These are phyloP conservation scores for Cantharis lateralis DNA, from an alignment of 2,888 invertebrate species.

Conservation along the genomic window DNA sequence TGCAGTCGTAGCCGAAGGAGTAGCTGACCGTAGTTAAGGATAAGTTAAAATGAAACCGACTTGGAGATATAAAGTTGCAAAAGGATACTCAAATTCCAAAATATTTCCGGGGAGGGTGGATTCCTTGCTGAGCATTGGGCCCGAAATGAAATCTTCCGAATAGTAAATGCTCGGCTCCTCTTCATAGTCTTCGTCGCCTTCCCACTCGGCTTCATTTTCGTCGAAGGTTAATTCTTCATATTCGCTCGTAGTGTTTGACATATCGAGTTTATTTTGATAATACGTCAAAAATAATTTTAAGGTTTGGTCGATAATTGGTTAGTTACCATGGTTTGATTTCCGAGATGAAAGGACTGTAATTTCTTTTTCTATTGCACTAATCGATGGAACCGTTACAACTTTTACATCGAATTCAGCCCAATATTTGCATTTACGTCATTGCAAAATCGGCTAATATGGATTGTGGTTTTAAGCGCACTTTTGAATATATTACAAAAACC, in stretches of 20 bases:
- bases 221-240: constrained; percentile 8
- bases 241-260: not conserved
- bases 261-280: not conserved
- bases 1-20: constrained; percentile 87
- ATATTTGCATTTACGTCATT: not conserved
- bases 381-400: not conserved
- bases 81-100: constrained; percentile 73
- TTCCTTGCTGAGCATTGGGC: constrained; percentile 59
- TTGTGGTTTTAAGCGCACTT: not conserved
- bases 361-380: too few species aligned
- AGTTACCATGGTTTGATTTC: not conserved
- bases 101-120: constrained; percentile 64
- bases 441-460: not conserved
- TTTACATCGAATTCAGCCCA: not conserved
- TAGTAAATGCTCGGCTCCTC: constrained; percentile 43
- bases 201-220: constrained; percentile 26
- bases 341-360: not conserved
- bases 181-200: constrained; percentile 27
- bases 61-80: too few species aligned
- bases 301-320: not conserved
- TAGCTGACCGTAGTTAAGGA: constrained; percentile 62
- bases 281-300: not conserved
- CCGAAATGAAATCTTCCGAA: constrained; percentile 62
- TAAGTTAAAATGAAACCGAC: too few species aligned
- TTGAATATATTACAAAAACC: too few species aligned